phyloP scores from a whole-genome alignment of 2,113 vertebrate species.

The Phalacrocorax aristotelis region DNA sequence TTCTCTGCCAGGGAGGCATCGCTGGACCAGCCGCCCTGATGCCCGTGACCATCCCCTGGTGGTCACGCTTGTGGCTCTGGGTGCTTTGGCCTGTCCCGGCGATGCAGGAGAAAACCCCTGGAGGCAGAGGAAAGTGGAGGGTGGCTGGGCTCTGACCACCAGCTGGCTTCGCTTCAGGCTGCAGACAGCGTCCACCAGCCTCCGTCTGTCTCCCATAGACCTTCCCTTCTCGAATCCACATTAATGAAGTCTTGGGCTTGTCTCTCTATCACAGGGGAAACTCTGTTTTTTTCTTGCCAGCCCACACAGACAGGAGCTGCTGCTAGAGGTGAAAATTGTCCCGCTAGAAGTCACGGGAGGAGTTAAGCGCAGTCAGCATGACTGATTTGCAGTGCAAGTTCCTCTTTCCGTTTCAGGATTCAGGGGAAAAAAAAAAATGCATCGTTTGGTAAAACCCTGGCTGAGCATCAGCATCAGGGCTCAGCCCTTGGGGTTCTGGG shows the following conservation, averaged over 20 bases:
- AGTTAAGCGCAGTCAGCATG: fast-evolving
- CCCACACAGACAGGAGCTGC: neutral
- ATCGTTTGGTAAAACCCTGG: neutral
- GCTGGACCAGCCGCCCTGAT: neutral
- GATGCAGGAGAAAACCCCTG: neutral
- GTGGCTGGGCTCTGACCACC: neutral
- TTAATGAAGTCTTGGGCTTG: fast-evolving
- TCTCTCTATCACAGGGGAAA: neutral
- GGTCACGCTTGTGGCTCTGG: neutral
- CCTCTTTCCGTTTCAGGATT: neutral
- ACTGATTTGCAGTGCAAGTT: neutral
- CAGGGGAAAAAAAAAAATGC: neutral
- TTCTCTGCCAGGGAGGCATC: neutral
- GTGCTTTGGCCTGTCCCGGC: neutral
- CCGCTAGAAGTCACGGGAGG: neutral
- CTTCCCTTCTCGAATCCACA: neutral
- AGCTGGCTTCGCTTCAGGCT: neutral
- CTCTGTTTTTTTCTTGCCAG: neutral
- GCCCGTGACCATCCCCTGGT: fast-evolving
- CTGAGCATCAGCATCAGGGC: neutral
- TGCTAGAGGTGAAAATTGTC: neutral
- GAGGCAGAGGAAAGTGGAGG: too few species aligned
- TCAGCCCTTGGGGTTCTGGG: neutral
- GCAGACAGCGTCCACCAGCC: neutral
- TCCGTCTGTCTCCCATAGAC: fast-evolving